Evolutionary conservation across 2,888 invertebrate species (phyloP).

Genomic region (Copidosoma aretas): DNA sequence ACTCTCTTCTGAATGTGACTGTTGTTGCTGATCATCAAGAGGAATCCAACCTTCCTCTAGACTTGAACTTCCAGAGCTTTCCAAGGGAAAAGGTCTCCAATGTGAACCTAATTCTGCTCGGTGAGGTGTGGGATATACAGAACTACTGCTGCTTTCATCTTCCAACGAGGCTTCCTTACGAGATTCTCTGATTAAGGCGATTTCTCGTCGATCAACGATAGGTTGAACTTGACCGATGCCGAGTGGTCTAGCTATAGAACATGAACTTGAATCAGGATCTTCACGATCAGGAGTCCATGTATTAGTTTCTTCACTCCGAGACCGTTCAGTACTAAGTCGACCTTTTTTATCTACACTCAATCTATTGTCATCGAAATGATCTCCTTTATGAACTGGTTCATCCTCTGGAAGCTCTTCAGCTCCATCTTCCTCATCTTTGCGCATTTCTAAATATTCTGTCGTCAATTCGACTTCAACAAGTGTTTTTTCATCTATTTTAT

Average conservation of each 20-base stretch:
- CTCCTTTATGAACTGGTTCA: conserved; percentile 47
- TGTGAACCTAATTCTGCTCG: conserved; percentile 77
- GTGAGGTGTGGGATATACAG: conserved; percentile 59
- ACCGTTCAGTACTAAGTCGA: conserved; percentile 76
- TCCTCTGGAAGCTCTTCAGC: conserved; percentile 64
- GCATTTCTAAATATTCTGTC: conserved; percentile 73
- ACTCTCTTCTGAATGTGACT: conserved; percentile 57
- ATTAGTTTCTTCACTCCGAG: conserved; percentile 78
- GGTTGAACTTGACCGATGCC: conserved; percentile 72
- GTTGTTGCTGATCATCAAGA: conserved; percentile 61
- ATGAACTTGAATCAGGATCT: conserved; percentile 67
- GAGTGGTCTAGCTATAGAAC: conserved; percentile 79
- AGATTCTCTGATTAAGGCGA: conserved; percentile 53
- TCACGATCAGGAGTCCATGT: conserved; percentile 74
- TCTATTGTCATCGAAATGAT: conserved; percentile 46
- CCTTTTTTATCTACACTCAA: conserved; percentile 60
- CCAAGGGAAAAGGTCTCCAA: conserved; percentile 83
- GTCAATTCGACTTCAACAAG: conserved; percentile 67
- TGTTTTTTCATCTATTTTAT: conserved; percentile 60
- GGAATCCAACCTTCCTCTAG: conserved; percentile 84
- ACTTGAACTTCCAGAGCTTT: conserved; percentile 85
- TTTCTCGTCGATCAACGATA: conserved; percentile 58
- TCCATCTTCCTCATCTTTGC: conserved; percentile 68
- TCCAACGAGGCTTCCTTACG: conserved; percentile 52
- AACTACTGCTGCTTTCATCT: conserved; percentile 55